phyloP scores from a whole-genome alignment of 2,113 vertebrate species.

The Cyrtonyx montezumae region DNA sequence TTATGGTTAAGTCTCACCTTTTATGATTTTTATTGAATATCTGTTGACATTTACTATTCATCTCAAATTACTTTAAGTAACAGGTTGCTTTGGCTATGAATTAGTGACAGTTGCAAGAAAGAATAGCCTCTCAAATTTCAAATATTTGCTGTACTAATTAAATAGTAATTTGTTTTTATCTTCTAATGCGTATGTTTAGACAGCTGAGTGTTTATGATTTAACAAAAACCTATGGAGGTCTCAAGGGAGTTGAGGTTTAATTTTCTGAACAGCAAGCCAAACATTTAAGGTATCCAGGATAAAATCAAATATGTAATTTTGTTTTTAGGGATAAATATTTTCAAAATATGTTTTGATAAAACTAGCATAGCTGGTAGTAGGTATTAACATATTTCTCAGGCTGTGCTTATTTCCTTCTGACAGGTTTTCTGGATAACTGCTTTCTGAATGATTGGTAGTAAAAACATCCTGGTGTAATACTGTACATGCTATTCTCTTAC shows the following conservation, averaged over 20 bases:
- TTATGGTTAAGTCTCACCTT: neutral
- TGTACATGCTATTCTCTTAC: neutral
- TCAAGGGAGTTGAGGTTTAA: neutral
- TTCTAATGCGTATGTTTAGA: slow-evolving; percentile 60
- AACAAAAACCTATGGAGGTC: slow-evolving; percentile 30
- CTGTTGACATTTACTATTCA: slow-evolving; percentile 10
- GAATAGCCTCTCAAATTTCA: slow-evolving; percentile 48
- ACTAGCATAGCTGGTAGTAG: neutral
- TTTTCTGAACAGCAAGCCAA: slow-evolving; percentile 33
- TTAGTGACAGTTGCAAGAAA: slow-evolving; percentile 19
- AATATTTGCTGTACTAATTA: slow-evolving; percentile 57
- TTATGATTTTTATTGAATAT: neutral
- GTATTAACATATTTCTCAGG: neutral
- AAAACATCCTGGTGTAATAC: neutral
- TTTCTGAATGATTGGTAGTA: neutral
- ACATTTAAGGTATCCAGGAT: neutral
- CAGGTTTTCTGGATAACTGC: neutral
- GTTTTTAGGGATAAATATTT: slow-evolving; percentile 18
- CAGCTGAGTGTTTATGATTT: slow-evolving; percentile 50
- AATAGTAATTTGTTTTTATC: slow-evolving; percentile 51
- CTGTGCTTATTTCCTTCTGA: neutral
- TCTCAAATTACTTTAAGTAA: slow-evolving; percentile 10
- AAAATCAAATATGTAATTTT: neutral
- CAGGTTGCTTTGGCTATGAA: neutral
- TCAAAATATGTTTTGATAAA: neutral